Conservation (phyloP, 2,888 invertebrate genomes). For the Dasypogon diadema region DNA sequence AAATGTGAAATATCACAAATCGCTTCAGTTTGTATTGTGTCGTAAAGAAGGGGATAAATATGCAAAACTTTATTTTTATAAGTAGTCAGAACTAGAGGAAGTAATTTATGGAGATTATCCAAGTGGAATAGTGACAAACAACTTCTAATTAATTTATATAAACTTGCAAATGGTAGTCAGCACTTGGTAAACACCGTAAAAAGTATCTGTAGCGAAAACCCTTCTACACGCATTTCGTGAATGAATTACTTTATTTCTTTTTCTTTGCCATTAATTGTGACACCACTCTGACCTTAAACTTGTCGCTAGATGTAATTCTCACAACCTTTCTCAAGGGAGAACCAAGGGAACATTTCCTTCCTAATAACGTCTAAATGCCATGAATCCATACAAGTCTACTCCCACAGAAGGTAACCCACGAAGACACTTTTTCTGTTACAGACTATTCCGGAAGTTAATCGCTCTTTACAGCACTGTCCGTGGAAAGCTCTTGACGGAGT, state of each 20-base stretch:
- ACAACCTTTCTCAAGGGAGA: neutral
- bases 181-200: too few species aligned
- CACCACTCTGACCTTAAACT: conserved; percentile 26
- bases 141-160: too few species aligned
- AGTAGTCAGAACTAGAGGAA: too few species aligned
- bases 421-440: neutral
- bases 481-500: neutral
- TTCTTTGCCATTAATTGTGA: neutral
- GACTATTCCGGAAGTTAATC: neutral
- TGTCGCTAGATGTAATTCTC: neutral
- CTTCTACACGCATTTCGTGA: conserved; percentile 15
- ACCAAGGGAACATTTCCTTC: neutral
- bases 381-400: neutral
- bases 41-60: too few species aligned
- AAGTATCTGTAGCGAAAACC: too few species aligned
- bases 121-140: too few species aligned
- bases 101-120: too few species aligned
- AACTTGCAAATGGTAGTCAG: too few species aligned
- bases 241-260: neutral
- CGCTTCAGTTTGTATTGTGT: too few species aligned
- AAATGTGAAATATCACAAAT: too few species aligned
- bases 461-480: neutral
- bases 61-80: too few species aligned
- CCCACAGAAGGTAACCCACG: neutral
- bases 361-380: neutral